These are phyloP conservation scores for Heteractis magnifica DNA, from an alignment of 92 coral and sea anemone genomes.

Conservation along the genomic window DNA sequence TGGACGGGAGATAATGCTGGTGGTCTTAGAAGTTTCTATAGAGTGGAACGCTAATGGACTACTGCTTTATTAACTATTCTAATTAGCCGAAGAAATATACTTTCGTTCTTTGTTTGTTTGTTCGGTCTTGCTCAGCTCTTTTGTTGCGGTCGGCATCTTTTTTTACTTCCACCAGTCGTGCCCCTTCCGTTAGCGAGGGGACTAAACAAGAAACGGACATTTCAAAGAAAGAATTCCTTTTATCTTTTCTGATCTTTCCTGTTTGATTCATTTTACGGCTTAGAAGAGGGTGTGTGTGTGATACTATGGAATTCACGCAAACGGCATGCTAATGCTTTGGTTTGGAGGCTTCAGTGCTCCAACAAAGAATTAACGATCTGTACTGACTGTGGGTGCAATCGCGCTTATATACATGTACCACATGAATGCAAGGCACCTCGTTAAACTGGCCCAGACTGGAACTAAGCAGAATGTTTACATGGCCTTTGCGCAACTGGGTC, in stretches of 20 bases:
- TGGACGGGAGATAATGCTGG: conserved; percentile 21
- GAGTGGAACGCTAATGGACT: conserved; percentile 10
- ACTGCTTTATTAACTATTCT: conserved; percentile 15
- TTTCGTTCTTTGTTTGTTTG: not conserved
- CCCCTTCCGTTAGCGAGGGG: conserved; percentile 19
- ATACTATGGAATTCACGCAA: conserved; percentile 23
- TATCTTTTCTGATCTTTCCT: not conserved
- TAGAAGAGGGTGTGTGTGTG: not conserved
- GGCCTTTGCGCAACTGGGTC: not conserved
- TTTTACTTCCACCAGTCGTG: not conserved
- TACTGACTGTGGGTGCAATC: not conserved
- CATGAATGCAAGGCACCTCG: not conserved
- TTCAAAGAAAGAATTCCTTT: not conserved
- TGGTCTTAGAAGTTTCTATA: conserved; percentile 7
- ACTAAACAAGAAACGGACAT: conserved; percentile 3
- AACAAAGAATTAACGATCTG: not conserved
- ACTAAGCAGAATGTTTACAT: not conserved
- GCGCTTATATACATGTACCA: not conserved
- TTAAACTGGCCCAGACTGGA: not conserved
- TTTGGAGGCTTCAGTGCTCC: not conserved
- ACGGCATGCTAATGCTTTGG: not conserved
- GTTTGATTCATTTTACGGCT: not conserved
- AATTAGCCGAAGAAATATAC: conserved; percentile 13
- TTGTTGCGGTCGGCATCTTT: conserved; percentile 13
- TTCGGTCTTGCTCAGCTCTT: conserved; percentile 21